Percentiles rank a stretch among this genome's conserved stretches.
These are phyloP conservation scores for Dynastes grantii DNA, from an alignment of 2,888 invertebrate species.

Conservation along the genomic window DNA sequence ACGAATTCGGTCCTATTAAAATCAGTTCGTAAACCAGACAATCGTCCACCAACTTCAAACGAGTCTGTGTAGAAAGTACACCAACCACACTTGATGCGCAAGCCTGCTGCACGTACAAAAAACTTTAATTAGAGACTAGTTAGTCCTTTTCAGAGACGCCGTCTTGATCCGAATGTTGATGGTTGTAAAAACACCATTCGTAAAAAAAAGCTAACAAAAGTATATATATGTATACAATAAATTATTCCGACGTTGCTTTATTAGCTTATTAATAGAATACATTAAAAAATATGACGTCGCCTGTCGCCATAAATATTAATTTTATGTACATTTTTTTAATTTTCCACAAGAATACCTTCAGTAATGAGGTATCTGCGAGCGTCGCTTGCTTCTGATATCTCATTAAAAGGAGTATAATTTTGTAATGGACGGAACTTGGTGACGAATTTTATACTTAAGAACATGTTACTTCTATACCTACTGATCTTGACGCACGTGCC, in stretches of 20 bases:
- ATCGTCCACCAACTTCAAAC: not conserved
- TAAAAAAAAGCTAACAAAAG: slow-evolving; percentile 11
- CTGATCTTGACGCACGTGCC: too few species aligned
- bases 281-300: slow-evolving; percentile 55
- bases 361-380: slow-evolving; percentile 9
- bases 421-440: not conserved
- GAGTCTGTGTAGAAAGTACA: not conserved
- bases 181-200: slow-evolving; percentile 18
- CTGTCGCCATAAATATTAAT: slow-evolving; percentile 57
- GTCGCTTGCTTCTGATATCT: not conserved
- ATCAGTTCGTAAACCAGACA: slow-evolving; percentile 15
- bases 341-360: slow-evolving; percentile 21
- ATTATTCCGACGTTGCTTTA: slow-evolving; percentile 56
- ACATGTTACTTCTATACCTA: too few species aligned
- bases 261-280: slow-evolving; percentile 57
- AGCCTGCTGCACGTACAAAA: not conserved
- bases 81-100: not conserved
- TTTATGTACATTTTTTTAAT: slow-evolving; percentile 50
- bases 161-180: slow-evolving; percentile 1
- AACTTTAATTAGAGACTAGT: slow-evolving; percentile 32
- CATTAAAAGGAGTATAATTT: not conserved
- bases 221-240: slow-evolving; percentile 48
- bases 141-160: slow-evolving; percentile 12
- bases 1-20: slow-evolving; percentile 30
- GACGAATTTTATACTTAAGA: too few species aligned